Conservation (phyloP, 2,113 vertebrate species). For the Istiophorus platypterus region DNA sequence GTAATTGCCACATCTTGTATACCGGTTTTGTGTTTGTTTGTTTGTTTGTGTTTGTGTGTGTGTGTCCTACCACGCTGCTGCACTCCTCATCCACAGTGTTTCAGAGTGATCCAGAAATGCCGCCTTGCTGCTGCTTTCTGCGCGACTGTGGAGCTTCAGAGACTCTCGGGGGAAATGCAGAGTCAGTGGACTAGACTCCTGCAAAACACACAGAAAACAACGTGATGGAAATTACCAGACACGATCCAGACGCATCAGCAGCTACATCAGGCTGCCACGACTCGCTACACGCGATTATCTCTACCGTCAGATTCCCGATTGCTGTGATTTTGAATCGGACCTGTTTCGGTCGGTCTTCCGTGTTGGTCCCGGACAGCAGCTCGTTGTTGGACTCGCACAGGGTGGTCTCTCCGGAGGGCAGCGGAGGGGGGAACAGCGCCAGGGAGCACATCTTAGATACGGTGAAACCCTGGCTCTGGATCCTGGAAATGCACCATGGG, state of each 20-base stretch:
- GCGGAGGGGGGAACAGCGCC: constrained; percentile 88
- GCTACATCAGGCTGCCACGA: background rate
- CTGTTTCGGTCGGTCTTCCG: constrained; percentile 84
- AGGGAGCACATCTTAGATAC: constrained; percentile 88
- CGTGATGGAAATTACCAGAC: accelerated
- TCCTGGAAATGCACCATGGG: constrained; percentile 18
- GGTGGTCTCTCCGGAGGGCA: constrained; percentile 83
- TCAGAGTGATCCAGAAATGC: constrained; percentile 93
- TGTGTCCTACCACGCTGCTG: constrained; percentile 86
- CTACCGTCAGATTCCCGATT: too few relatives aligned
- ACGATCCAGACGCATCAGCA: background rate
- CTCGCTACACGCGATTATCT: background rate
- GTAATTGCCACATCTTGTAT: background rate
- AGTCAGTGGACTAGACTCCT: constrained; percentile 88
- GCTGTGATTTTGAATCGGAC: constrained; percentile 57
- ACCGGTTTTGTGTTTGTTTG: background rate
- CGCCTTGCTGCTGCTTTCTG: constrained; percentile 89
- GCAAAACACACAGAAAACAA: constrained; percentile 29
- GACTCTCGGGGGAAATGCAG: constrained; percentile 89
- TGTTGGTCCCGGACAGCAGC: constrained; percentile 83
- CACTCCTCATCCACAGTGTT: constrained; percentile 92
- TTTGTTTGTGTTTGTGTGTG: background rate
- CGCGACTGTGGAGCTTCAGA: constrained; percentile 88
- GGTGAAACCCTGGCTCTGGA: background rate
- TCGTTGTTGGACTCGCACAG: constrained; percentile 93